Evolutionary conservation across 2,797 vertebrate genomes (phyloP).

Genomic region (Semotilus atromaculatus): DNA sequence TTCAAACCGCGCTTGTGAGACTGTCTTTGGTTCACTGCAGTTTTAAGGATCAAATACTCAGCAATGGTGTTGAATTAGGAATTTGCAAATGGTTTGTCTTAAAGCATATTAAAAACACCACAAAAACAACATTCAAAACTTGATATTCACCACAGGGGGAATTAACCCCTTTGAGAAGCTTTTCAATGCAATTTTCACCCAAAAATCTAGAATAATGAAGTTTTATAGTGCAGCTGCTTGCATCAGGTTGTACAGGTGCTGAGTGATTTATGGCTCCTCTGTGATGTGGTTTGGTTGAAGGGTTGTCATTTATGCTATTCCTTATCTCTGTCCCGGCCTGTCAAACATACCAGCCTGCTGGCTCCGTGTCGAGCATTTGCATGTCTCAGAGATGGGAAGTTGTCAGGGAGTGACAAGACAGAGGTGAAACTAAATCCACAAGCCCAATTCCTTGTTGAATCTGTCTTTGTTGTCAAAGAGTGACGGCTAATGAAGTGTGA

Average conservation of each 20-base stretch:
- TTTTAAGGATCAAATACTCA: too few relatives aligned
- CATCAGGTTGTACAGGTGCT: constrained; percentile 31
- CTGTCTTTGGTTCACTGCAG: too few relatives aligned
- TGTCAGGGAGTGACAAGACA: constrained; percentile 45
- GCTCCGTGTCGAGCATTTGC: constrained; percentile 26
- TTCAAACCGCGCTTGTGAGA: too few relatives aligned
- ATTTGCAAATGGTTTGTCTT: too few relatives aligned
- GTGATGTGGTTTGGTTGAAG: constrained; percentile 57
- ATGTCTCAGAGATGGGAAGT: constrained; percentile 43
- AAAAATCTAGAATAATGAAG: neutral
- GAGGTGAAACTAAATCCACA: constrained; percentile 40
- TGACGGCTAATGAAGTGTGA: neutral
- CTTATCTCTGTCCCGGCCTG: constrained; percentile 62
- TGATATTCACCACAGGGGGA: too few relatives aligned
- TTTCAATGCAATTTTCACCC: neutral
- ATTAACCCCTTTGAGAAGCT: neutral
- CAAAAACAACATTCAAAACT: too few relatives aligned
- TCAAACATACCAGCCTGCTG: constrained; percentile 59
- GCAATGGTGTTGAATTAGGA: too few relatives aligned
- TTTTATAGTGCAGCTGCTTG: constrained; percentile 40
- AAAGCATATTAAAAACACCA: too few relatives aligned
- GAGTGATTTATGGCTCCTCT: constrained; percentile 54
- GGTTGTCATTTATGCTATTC: constrained; percentile 50
- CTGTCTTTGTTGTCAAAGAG: constrained; percentile 20
- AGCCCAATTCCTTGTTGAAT: neutral